These are phyloP conservation scores for Caretta caretta DNA, from an alignment of 2,113 vertebrate species.

Conservation along the genomic window DNA sequence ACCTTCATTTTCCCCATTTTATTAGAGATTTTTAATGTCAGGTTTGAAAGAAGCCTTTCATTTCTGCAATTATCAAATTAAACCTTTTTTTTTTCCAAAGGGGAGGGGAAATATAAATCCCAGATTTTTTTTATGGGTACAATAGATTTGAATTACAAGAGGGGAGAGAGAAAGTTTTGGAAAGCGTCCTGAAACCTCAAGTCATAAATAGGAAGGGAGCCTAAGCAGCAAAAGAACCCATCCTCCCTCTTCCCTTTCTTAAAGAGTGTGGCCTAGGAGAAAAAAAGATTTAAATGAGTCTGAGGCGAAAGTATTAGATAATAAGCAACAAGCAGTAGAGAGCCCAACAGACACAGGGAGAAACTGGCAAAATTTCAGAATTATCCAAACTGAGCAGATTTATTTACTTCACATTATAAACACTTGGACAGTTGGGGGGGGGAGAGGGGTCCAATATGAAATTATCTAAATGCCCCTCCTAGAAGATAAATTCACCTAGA, in stretches of 20 bases:
- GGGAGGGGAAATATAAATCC: constrained; percentile 32
- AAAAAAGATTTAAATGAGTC: constrained; percentile 65
- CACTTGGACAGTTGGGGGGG: background rate
- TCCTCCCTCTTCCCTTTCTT: constrained; percentile 37
- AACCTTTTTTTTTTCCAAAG: constrained; percentile 46
- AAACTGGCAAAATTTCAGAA: background rate
- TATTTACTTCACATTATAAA: background rate
- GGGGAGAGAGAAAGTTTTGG: constrained; percentile 65
- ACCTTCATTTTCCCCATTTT: constrained; percentile 81
- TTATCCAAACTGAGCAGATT: background rate
- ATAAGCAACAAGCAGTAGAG: constrained; percentile 25
- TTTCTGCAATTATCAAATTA: constrained; percentile 80
- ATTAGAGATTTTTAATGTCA: constrained; percentile 82
- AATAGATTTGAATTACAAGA: constrained; percentile 69
- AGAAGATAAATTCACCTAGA: background rate
- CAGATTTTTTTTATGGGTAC: constrained; percentile 72
- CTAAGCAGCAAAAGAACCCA: constrained; percentile 47
- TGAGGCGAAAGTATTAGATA: constrained; percentile 53
- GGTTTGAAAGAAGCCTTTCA: constrained; percentile 76
- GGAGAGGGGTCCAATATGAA: background rate
- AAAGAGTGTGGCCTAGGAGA: constrained; percentile 60
- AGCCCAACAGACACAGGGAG: background rate
- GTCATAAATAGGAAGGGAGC: constrained; percentile 49
- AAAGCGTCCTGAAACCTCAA: constrained; percentile 54
- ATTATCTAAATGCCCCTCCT: background rate